Conservation (phyloP, 1,140 invertebrate genomes). For the Drosophila funebris region DNA sequence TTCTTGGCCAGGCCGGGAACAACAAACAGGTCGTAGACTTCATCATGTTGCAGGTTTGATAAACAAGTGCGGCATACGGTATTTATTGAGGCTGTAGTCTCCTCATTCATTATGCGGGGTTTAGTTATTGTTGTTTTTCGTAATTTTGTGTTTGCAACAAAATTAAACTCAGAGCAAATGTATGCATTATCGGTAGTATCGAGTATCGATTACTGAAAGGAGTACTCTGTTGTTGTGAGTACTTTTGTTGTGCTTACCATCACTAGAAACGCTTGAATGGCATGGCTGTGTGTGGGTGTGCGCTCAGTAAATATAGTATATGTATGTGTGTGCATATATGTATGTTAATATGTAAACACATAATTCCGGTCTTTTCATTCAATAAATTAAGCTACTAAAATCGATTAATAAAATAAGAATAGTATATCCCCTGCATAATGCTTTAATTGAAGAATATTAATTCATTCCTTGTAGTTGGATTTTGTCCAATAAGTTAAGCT, state of each 20-base stretch:
- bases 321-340: too few species aligned
- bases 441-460: too few species aligned
- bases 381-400: too few species aligned
- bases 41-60: conserved; percentile 51
- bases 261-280: neutral
- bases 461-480: too few species aligned
- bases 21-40: conserved; percentile 63
- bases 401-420: too few species aligned
- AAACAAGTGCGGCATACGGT: conserved; percentile 74
- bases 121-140: neutral
- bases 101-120: conserved; percentile 43
- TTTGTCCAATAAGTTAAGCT: neutral
- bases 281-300: neutral
- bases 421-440: too few species aligned
- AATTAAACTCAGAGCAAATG: neutral
- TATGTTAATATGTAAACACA: too few species aligned
- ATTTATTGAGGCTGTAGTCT: conserved; percentile 57
- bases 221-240: neutral
- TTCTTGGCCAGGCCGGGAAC: conserved; percentile 76
- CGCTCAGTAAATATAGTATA: too few species aligned
- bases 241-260: neutral
- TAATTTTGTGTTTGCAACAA: neutral
- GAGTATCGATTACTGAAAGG: neutral
- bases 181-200: neutral
- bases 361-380: too few species aligned